Evolutionary conservation across 2,113 vertebrate species (phyloP), one percentile per base, ranked within the genome.

Genomic region (Eulemur macaco): DNA sequence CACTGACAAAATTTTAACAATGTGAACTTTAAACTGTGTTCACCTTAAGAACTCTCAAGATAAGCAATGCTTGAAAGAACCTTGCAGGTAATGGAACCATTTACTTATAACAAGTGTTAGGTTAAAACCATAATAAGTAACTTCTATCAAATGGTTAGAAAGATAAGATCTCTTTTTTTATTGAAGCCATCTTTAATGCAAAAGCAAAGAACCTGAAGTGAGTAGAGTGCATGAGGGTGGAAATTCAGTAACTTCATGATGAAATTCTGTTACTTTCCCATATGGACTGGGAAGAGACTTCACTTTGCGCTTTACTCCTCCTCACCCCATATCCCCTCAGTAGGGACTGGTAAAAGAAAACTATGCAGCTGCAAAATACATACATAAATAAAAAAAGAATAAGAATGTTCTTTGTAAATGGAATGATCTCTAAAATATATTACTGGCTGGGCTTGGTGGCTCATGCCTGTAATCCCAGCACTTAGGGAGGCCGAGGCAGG

Each of bases 21-120:
- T 81, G 73, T 31, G 29, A 97, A 77, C 83, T 96, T 97, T 92
- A 95, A 94, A 80, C 56, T 96, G 84, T 96, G 86, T 64, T 93
- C 74, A 87, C 81, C 81, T 96, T 89, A 96, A 97, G 97, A 96
- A n/a, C 31, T 88, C 27, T 68, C 60, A 90, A 95, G 58, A 63
- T 69, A 91, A 54, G 15, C 92, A 50, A 34, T 92, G 14, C 34
- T 93, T 86, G 14, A 77, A 85, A 29, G 54, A 93, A 73, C 92
- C 86, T 86, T 85, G n/a, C 21, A 88, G 56, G 31, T 54, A 54
- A 74, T 86, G 52, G 50, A 83, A 64, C 18, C 17, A 86, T 90
- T 84, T 81, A 73, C 18, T 87, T 81, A 76, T 54, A 87, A 68
- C 2, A 54, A 58, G 10, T 84, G 12, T 64, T 76, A 86, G 81